Percentiles rank a stretch among this genome's conserved stretches.
phyloP scores from a whole-genome alignment of 2,797 vertebrate species.

The Gallinago nigripennis region DNA sequence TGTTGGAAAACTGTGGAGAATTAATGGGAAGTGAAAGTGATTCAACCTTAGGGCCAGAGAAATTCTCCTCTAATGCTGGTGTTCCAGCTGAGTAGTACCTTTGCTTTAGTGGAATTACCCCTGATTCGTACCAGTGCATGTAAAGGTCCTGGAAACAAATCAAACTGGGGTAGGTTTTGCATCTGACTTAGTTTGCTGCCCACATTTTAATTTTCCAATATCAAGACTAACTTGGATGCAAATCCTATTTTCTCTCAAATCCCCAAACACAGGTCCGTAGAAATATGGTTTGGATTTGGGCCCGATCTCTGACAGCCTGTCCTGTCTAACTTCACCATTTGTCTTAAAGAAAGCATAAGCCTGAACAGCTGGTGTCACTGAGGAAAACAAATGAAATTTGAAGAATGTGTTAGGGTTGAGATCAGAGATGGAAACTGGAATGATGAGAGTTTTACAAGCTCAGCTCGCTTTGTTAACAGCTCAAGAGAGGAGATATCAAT shows the following conservation, averaged over 20 bases:
- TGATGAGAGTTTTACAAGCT: background rate
- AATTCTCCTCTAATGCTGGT: slow-evolving; percentile 1
- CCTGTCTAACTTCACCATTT: background rate
- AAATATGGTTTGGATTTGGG: background rate
- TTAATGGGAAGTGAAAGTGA: slow-evolving; percentile 31
- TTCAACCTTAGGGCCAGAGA: background rate
- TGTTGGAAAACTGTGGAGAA: background rate
- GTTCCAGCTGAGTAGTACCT: slow-evolving; percentile 22
- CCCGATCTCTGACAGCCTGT: background rate
- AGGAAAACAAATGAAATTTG: slow-evolving; percentile 10
- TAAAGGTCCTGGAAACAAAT: background rate
- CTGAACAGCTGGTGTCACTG: background rate
- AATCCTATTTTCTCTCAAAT: slow-evolving; percentile 30
- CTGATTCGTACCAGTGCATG: background rate
- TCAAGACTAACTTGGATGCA: background rate
- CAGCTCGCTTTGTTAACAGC: background rate
- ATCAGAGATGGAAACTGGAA: background rate
- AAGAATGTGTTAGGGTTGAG: background rate
- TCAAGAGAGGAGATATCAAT: background rate
- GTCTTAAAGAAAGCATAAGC: background rate
- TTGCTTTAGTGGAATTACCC: slow-evolving; percentile 9
- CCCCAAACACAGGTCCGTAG: background rate
- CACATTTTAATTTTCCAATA: background rate
- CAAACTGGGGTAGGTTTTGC: background rate
- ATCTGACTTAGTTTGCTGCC: background rate